phyloP scores from a whole-genome alignment of 2,888 invertebrate genomes.

The Aphrophora alni region DNA sequence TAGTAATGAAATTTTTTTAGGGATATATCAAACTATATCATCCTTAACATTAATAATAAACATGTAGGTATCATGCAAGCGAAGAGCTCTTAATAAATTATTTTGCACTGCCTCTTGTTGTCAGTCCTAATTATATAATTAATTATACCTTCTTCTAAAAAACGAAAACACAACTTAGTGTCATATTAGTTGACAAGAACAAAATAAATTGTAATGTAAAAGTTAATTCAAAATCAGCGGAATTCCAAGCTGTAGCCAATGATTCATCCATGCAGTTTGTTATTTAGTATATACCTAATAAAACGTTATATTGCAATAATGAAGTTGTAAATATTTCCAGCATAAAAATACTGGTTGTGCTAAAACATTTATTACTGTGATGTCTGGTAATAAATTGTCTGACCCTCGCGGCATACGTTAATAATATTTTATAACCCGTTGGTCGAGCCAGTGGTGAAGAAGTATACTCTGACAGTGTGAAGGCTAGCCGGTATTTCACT shows the following conservation, averaged over 20 bases:
- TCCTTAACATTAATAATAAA: too few relatives aligned
- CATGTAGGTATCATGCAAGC: too few relatives aligned
- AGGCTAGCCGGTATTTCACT: too few relatives aligned
- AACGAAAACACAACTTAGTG: not conserved
- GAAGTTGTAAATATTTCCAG: not conserved
- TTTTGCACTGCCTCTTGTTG: too few relatives aligned
- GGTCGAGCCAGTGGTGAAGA: not conserved
- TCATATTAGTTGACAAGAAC: not conserved
- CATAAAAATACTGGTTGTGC: slow-evolving; percentile 2
- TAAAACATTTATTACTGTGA: not conserved
- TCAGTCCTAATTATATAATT: too few relatives aligned
- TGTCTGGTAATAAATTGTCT: not conserved
- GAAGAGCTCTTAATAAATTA: too few relatives aligned
- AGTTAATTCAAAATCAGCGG: not conserved
- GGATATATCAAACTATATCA: too few relatives aligned
- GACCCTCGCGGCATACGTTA: not conserved
- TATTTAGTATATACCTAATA: slow-evolving; percentile 1
- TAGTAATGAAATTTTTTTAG: too few relatives aligned
- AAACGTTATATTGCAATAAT: slow-evolving; percentile 2
- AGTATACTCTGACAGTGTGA: too few relatives aligned
- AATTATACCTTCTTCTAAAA: too few relatives aligned
- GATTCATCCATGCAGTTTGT: not conserved
- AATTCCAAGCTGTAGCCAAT: not conserved
- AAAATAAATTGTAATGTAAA: not conserved
- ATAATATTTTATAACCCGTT: not conserved